Conservation (phyloP, 2,888 invertebrate species). For the Nemapogon koenigi region DNA sequence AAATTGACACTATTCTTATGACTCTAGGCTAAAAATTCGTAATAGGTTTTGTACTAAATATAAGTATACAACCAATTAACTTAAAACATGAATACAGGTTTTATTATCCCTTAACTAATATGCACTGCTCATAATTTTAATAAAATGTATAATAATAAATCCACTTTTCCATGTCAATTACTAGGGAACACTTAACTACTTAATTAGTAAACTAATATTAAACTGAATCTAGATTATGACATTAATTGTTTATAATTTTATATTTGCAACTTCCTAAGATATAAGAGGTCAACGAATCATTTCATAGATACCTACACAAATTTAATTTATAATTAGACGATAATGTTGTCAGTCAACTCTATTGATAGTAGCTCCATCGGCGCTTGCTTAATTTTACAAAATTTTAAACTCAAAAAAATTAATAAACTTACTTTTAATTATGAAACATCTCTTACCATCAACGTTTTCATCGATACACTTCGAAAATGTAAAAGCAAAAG, state of each 20-base stretch:
- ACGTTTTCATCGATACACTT: too few relatives aligned
- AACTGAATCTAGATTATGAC: conserved; percentile 29
- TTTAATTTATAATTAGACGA: too few relatives aligned
- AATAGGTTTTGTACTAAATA: not conserved
- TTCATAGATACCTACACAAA: too few relatives aligned
- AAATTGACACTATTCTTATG: conserved; percentile 43
- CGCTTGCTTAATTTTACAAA: too few relatives aligned
- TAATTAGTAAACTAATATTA: conserved; percentile 48
- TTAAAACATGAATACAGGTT: conserved; percentile 1
- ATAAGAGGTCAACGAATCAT: too few relatives aligned
- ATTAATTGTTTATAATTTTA: conserved; percentile 57
- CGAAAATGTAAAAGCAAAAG: too few relatives aligned
- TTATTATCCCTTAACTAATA: conserved; percentile 18
- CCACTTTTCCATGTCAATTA: conserved; percentile 84
- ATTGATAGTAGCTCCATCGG: too few relatives aligned
- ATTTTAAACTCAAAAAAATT: too few relatives aligned
- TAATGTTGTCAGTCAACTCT: too few relatives aligned
- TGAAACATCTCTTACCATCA: too few relatives aligned
- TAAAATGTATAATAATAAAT: conserved; percentile 19
- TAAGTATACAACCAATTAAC: not conserved
- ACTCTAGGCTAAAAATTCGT: conserved; percentile 48
- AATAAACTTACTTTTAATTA: too few relatives aligned
- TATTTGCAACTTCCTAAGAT: conserved; percentile 55
- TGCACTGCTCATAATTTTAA: conserved; percentile 22
- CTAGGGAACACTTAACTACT: conserved; percentile 79